Conservation (phyloP, 1,140 invertebrate genomes). For the Bradysia coprophila region DNA sequence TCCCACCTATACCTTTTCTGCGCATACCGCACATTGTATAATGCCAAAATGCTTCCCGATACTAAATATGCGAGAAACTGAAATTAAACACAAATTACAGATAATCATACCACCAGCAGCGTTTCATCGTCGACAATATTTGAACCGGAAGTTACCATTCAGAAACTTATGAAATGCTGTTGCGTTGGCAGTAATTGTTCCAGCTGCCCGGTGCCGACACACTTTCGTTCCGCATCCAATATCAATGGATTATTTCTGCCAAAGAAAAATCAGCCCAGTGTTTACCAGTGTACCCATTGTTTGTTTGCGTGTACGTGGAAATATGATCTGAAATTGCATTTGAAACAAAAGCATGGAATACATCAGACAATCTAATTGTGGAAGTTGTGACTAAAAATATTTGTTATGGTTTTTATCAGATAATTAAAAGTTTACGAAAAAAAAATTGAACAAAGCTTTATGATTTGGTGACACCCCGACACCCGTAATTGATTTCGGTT, state of each 20-base stretch:
- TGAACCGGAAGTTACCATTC: slow-evolving; percentile 19
- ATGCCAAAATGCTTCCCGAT: no score
- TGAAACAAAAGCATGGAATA: slow-evolving; percentile 22
- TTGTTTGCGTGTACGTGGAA: slow-evolving; percentile 20
- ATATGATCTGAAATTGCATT: slow-evolving; percentile 20
- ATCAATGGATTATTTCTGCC: slow-evolving; percentile 3
- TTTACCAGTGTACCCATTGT: slow-evolving; percentile 21
- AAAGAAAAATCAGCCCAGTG: slow-evolving; percentile 12
- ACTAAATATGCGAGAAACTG: no score
- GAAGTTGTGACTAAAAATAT: no score
- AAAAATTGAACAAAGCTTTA: no score
- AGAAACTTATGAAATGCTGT: slow-evolving; percentile 20
- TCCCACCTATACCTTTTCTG: no score
- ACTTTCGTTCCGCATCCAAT: background rate
- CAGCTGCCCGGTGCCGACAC: background rate
- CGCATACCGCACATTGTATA: no score
- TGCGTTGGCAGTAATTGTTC: background rate
- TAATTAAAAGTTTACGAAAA: no score
- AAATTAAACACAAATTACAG: no score
- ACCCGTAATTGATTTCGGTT: no score
- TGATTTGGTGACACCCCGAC: no score
- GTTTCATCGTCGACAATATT: slow-evolving; percentile 9
- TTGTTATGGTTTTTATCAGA: no score
- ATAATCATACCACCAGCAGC: no score
- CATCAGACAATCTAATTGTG: slow-evolving; percentile 16